Base-by-base conservation (phyloP, 2,113 vertebrate genomes). In the Malurus alboscapulatus region DNA sequence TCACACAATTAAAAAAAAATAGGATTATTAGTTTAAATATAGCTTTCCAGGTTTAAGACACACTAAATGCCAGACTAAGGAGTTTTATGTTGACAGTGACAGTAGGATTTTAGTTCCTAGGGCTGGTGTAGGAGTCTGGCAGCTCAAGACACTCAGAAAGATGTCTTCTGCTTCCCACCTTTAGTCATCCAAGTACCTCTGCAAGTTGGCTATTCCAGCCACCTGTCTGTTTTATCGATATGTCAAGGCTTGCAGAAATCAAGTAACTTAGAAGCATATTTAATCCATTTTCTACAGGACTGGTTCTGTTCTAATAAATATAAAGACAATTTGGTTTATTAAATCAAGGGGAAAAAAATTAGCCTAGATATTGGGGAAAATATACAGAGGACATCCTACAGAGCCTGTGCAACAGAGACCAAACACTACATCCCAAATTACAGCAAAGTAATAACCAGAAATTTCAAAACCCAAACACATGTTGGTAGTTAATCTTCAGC, bases 31-130 rank as follows among this genome's bases (percentile, higher is more conserved):
- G 47, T 50, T 96, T 79, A 94, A 93, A 85, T 40, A 65, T 54
- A 95, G 54, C 34, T 93, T 92, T 90, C 40, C 78, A 59, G 71
- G 38, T 94, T 92, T 92, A 93, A 91, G 63, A 54, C 58, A 84
- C 27, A 81, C 77, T 79, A 92, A 87, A 79, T 54, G 69, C 62
- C 87, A 82, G 51, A 38, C 42, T 87, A 66, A 66, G 59, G 75
- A 76, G 81, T 91, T 96, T 89, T 51, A 62, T 63, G 83, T 27
- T 82, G 87, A 89, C 84, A 84, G 58, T 17, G 40, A 76, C 73
- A 89, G 75, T 40, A 91, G 78, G 48, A 90, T 73, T 62, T 65
- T 30, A 89, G 67, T 84, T 91, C 75, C 89, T 79, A 74, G 78
- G 84, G 89, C 66, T 91, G 47, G 44, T 68, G 58, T 89, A 82